Conservation (phyloP, 1,140 invertebrate species). For the Macrobrachium rosenbergii region DNA sequence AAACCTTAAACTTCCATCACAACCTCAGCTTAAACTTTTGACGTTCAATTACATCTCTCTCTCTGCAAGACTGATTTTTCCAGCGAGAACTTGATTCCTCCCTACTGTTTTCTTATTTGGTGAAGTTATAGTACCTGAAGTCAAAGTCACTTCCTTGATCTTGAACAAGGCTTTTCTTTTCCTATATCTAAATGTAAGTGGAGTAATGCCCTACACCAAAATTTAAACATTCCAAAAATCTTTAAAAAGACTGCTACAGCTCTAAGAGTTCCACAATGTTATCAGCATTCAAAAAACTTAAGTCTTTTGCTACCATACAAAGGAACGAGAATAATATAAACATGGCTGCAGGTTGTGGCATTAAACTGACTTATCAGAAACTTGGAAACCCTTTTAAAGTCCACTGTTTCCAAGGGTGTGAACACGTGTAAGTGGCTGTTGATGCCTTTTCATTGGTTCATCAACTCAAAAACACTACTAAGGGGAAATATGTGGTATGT, state of each 20-base stretch:
- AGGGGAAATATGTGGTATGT: conserved; percentile 51
- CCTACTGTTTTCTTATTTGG: neutral
- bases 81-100: conserved; percentile 13
- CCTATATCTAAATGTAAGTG: no score
- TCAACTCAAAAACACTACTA: conserved; percentile 46
- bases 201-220: no score
- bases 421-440: conserved; percentile 3
- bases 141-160: no score
- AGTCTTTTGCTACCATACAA: conserved; percentile 11
- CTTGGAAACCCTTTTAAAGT: conserved; percentile 46
- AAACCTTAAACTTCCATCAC: conserved; percentile 34
- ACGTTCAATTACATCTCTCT: conserved; percentile 23
- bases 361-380: conserved; percentile 48
- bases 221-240: neutral
- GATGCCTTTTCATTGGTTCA: conserved; percentile 29
- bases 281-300: conserved; percentile 12
- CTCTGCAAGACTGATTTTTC: conserved; percentile 25
- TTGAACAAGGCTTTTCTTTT: no score
- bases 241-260: neutral
- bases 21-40: conserved; percentile 40
- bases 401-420: conserved; percentile 8
- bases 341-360: conserved; percentile 50
- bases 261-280: neutral
- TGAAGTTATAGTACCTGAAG: neutral
- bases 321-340: conserved; percentile 50